These are phyloP conservation scores for Eulemur rufifrons DNA, from an alignment of 2,113 vertebrate genomes.

Conservation along the genomic window DNA sequence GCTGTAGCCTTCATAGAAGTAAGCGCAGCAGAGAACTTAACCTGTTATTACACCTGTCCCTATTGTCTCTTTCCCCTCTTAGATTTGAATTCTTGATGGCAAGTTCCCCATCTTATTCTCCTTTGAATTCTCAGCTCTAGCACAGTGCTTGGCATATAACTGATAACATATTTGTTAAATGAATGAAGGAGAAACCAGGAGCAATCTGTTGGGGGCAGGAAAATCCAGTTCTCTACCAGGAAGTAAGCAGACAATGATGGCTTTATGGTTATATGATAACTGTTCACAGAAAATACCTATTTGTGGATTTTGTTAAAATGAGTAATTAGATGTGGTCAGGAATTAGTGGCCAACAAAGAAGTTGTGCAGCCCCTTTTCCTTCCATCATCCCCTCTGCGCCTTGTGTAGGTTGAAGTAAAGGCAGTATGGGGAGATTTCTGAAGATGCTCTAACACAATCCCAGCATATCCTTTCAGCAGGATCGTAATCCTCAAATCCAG, in stretches of 20 bases:
- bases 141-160: background rate
- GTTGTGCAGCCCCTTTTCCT: background rate
- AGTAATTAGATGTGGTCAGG: background rate
- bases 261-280: background rate
- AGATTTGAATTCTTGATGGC: background rate
- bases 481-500: background rate
- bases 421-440: background rate
- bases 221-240: background rate
- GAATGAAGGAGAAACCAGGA: background rate
- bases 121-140: background rate
- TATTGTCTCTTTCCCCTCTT: background rate
- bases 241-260: background rate
- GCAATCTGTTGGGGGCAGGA: background rate
- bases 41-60: background rate
- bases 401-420: background rate
- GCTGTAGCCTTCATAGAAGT: background rate
- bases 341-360: background rate
- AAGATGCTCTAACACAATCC: background rate
- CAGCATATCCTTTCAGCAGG: background rate
- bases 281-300: background rate
- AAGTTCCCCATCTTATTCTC: background rate
- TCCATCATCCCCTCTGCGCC: background rate
- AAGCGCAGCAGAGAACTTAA: background rate
- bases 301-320: background rate
- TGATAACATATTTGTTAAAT: background rate